Evolutionary conservation across 1,140 invertebrate genomes (phyloP).

Genomic region (Polyergus mexicanus): DNA sequence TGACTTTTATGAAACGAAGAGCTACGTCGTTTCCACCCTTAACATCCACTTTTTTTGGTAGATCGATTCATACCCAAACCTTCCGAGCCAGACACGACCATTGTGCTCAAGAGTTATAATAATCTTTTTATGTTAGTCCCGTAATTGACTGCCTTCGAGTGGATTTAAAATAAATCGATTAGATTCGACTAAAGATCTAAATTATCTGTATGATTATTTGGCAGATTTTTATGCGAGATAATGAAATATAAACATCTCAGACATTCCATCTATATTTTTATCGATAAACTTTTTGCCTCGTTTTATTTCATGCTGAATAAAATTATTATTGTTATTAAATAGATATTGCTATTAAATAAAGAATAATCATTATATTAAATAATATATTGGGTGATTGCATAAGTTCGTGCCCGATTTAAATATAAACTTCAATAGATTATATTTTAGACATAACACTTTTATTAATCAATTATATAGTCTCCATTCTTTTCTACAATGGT

Average conservation of each 20-base stretch:
- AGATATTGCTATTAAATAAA: no score
- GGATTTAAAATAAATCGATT: background rate
- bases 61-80: constrained; percentile 41
- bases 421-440: no score
- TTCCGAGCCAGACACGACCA: constrained; percentile 29
- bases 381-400: no score
- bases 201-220: background rate
- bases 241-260: background rate
- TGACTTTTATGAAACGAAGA: constrained; percentile 16
- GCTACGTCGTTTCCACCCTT: constrained; percentile 8
- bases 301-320: background rate
- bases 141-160: constrained; percentile 51
- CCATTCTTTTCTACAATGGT: no score
- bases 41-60: constrained; percentile 20
- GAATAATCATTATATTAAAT: background rate
- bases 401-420: no score
- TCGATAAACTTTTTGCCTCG: background rate
- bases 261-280: background rate
- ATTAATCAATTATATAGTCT: no score
- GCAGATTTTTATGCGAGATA: background rate
- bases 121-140: background rate
- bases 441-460: no score
- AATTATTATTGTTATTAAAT: background rate
- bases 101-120: constrained; percentile 53
- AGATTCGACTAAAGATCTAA: background rate